These are phyloP conservation scores for Tiliacea citrago DNA, from an alignment of 2,888 invertebrate species.

Conservation along the genomic window DNA sequence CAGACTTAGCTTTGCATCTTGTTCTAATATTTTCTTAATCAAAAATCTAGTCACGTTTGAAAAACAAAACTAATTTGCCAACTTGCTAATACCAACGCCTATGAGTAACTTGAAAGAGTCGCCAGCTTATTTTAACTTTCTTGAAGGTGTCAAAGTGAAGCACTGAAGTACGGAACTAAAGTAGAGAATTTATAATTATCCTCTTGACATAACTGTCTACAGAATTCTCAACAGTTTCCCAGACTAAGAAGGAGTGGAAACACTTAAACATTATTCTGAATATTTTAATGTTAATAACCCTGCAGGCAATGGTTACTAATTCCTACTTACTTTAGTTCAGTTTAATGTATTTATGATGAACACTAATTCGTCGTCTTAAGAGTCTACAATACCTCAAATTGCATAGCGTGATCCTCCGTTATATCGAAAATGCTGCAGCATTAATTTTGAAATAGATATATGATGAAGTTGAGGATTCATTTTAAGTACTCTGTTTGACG, in stretches of 20 bases:
- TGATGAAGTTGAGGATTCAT: too few relatives aligned
- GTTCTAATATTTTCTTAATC: not conserved
- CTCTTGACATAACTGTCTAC: constrained; percentile 20
- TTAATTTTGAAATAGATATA: too few relatives aligned
- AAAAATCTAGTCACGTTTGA: not conserved
- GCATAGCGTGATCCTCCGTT: too few relatives aligned
- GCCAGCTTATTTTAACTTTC: constrained; percentile 35
- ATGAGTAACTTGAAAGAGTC: constrained; percentile 19
- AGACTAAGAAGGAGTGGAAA: constrained; percentile 10
- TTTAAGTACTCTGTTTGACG: too few relatives aligned
- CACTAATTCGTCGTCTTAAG: not conserved
- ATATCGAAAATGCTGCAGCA: too few relatives aligned
- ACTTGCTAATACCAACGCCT: constrained; percentile 28
- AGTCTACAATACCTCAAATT: too few relatives aligned
- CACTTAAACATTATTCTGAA: constrained; percentile 33
- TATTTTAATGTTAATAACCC: constrained; percentile 45
- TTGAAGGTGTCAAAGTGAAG: constrained; percentile 27
- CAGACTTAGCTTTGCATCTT: not conserved
- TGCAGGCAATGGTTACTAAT: constrained; percentile 35
- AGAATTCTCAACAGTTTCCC: constrained; percentile 23
- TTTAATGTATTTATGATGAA: constrained; percentile 41
- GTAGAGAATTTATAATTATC: constrained; percentile 45
- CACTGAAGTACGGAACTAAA: constrained; percentile 33
- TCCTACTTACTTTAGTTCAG: constrained; percentile 10
- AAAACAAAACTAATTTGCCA: constrained; percentile 31